Conservation (phyloP, 1,140 invertebrate genomes). For the Leptopilina boulardi region DNA sequence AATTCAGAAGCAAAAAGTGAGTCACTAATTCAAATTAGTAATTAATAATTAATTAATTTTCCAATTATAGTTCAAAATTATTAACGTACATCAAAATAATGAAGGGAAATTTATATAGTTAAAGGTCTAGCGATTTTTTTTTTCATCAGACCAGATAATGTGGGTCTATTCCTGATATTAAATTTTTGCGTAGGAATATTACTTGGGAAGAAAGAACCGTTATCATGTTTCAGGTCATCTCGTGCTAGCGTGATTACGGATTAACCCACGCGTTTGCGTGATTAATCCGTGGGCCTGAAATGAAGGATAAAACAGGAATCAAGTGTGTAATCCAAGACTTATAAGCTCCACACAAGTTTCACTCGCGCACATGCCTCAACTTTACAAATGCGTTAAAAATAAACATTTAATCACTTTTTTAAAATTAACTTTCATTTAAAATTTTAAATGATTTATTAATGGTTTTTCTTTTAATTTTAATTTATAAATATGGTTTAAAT, state of each 20-base stretch:
- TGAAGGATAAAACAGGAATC: background rate
- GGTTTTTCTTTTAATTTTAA: no score
- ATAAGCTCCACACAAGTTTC: background rate
- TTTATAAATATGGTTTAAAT: no score
- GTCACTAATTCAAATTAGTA: no score
- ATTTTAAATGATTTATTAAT: no score
- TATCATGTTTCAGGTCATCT: conserved; percentile 5
- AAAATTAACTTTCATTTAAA: no score
- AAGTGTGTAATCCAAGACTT: background rate
- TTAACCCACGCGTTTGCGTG: background rate
- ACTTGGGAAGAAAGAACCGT: conserved; percentile 2
- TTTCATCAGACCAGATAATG: background rate
- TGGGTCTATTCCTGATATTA: background rate
- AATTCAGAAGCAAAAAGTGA: no score
- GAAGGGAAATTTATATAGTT: no score
- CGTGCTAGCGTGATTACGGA: background rate
- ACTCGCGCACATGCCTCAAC: background rate
- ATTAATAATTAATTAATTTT: no score
- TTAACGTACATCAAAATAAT: no score
- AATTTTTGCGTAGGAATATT: conserved; percentile 1
- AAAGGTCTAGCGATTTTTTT: background rate
- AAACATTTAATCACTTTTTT: no score
- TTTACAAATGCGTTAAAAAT: background rate
- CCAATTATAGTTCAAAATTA: no score
- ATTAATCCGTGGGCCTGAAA: conserved; percentile 8